These are phyloP conservation scores for Nannoperca obscura DNA, from an alignment of 2,797 vertebrate species.

Conservation along the genomic window DNA sequence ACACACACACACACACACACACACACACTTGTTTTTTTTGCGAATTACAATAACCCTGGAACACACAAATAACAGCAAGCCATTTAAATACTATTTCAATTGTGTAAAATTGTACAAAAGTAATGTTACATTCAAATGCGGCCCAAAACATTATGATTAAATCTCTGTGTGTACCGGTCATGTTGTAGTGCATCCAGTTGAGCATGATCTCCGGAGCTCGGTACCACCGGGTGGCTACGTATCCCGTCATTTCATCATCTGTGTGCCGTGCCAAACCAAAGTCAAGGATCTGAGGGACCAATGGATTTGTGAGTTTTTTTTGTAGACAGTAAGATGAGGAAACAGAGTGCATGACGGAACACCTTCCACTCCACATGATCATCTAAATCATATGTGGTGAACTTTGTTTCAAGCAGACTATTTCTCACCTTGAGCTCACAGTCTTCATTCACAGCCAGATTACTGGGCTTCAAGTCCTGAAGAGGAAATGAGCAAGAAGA, in stretches of 20 bases:
- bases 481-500: slow-evolving; percentile 20
- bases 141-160: background rate
- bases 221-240: slow-evolving; percentile 98
- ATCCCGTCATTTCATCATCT: slow-evolving; percentile 98
- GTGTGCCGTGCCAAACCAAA: slow-evolving; percentile 97
- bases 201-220: slow-evolving; percentile 98
- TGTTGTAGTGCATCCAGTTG: slow-evolving; percentile 99
- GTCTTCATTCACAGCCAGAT: slow-evolving; percentile 98
- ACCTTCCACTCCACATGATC: background rate
- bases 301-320: background rate
- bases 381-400: background rate
- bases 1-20: too few relatives aligned
- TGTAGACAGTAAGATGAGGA: background rate
- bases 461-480: slow-evolving; percentile 98
- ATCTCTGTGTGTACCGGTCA: slow-evolving; percentile 87
- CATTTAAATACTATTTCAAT: slow-evolving; percentile 19
- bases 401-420: background rate
- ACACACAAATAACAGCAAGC: background rate
- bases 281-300: slow-evolving; percentile 91
- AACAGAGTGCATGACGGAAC: background rate
- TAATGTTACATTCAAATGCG: background rate
- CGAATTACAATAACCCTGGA: background rate
- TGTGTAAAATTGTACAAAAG: slow-evolving; percentile 16
- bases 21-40: too few relatives aligned
- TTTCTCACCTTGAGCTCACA: slow-evolving; percentile 95